Evolutionary conservation across 2,888 invertebrate genomes (phyloP), one percentile per base, ranked within the genome.

Genomic region (Ochropleura plecta): DNA sequence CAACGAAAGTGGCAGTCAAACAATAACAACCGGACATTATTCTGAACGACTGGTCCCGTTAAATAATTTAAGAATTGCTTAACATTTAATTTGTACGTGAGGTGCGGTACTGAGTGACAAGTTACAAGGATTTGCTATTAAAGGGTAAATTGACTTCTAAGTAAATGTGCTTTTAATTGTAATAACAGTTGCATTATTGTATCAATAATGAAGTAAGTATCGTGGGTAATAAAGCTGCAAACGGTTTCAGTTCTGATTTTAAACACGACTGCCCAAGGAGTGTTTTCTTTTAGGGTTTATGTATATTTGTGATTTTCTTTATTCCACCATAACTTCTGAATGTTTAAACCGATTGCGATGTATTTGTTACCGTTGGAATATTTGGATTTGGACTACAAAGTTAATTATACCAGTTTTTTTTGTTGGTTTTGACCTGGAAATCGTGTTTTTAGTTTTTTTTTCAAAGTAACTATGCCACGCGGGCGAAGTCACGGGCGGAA

Each of bases 31-130:
- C 69, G 81, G 90, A 80, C 89, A 88, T 90, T 87, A 88, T 86
- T 85, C 80, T 89, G 89, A 92, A 90, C 86, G 90, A 82, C 88
- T 84, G 79, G 72, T 64, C 79, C 73, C 81, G 84, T 89, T 90
- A 90, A 91, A 91, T 91, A 91, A 91, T 91, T 92, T 90, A 89
- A 80, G 74, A 88, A 85, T 82, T 79, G 82, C 86, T 84, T 82
- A 82, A 82, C 83, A 85, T 90, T 89, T 83, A 72, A 74, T 78
- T 78, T 70, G 66, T 64, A 74, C 79, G 70, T 76, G 85, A 70
- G 55, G 60, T 1, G 65, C 42, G 48, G 60, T 76, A 73, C 68
- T 57, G 57, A 72, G 76, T 79, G 80, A 72, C 66, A 67, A 63
- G 57, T 65, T 59, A 66, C 48, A 70, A 16, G 70, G 51, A 46